Conservation (phyloP, 37 sponge, comb jelly and placozoan genomes). For the Chondrilla cf. caribensis region DNA sequence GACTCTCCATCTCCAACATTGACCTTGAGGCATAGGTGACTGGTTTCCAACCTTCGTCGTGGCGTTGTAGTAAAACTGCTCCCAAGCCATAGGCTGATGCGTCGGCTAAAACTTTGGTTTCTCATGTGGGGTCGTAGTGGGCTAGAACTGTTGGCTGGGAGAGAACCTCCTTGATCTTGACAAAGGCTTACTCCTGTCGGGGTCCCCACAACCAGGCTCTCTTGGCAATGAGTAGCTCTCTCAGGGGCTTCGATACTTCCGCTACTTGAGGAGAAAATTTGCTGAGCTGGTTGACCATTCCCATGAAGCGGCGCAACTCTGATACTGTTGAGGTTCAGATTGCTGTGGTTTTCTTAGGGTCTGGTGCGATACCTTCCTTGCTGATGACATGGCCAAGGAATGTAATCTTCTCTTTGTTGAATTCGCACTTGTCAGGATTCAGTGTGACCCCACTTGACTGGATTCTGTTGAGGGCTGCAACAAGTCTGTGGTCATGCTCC, state of each 20-base stretch:
- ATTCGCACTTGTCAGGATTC: slow-evolving; percentile 46
- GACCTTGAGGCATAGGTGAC: slow-evolving; percentile 8
- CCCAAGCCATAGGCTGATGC: slow-evolving; percentile 31
- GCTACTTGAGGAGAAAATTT: slow-evolving; percentile 36
- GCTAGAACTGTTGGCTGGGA: slow-evolving; percentile 39
- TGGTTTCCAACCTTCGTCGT: background rate
- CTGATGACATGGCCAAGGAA: slow-evolving; percentile 38
- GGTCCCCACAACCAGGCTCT: slow-evolving; percentile 41
- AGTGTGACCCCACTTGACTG: background rate
- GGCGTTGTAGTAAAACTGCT: slow-evolving; percentile 13
- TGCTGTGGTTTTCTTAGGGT: slow-evolving; percentile 43
- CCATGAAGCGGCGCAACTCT: slow-evolving; percentile 39
- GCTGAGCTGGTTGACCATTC: slow-evolving; percentile 46
- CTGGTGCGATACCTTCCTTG: slow-evolving; percentile 27
- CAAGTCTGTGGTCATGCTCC: slow-evolving; percentile 35
- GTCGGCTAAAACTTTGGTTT: slow-evolving; percentile 13
- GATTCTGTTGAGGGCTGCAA: slow-evolving; percentile 28
- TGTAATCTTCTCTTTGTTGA: slow-evolving; percentile 1
- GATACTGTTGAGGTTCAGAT: slow-evolving; percentile 5
- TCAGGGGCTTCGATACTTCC: slow-evolving; percentile 25
- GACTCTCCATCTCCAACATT: background rate
- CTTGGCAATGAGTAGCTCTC: slow-evolving; percentile 41
- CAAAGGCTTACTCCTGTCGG: slow-evolving; percentile 26
- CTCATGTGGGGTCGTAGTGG: slow-evolving; percentile 24
- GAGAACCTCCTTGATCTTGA: slow-evolving; percentile 21